phyloP scores from a whole-genome alignment of 2,113 vertebrate genomes.

The Oryzias woworae region DNA sequence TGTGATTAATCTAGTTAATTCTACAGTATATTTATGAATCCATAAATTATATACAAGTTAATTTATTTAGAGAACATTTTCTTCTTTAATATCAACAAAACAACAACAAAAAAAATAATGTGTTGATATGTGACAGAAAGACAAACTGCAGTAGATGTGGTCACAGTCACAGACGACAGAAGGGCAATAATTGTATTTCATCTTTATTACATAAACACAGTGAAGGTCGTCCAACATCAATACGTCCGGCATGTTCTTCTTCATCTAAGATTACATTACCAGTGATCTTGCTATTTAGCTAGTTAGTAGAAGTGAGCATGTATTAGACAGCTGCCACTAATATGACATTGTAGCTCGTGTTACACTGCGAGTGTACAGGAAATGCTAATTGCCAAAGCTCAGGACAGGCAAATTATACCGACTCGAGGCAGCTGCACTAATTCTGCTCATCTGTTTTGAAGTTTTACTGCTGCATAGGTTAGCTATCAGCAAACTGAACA shows the following conservation, averaged over 20 bases:
- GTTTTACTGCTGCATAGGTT: background rate
- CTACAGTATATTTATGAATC: too few species aligned
- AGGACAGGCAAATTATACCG: constrained; percentile 21
- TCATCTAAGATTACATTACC: constrained; percentile 16
- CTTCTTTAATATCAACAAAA: background rate
- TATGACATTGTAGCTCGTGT: constrained; percentile 31
- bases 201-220: constrained; percentile 10
- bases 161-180: background rate
- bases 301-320: constrained; percentile 10
- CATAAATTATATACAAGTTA: too few species aligned
- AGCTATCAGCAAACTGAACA: background rate
- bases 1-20: constrained; percentile 3
- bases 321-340: constrained; percentile 12
- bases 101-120: background rate
- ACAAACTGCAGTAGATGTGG: background rate
- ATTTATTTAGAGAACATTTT: too few species aligned
- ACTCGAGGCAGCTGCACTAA: constrained; percentile 18
- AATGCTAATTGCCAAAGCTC: constrained; percentile 39
- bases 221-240: constrained; percentile 8
- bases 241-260: background rate
- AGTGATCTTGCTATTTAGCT: constrained; percentile 17
- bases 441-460: constrained; percentile 1
- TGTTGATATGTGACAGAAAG: background rate
- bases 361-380: constrained; percentile 36
- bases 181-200: constrained; percentile 10